These are phyloP conservation scores for Spodoptera littoralis DNA, from an alignment of 2,888 invertebrate genomes.

Conservation along the genomic window DNA sequence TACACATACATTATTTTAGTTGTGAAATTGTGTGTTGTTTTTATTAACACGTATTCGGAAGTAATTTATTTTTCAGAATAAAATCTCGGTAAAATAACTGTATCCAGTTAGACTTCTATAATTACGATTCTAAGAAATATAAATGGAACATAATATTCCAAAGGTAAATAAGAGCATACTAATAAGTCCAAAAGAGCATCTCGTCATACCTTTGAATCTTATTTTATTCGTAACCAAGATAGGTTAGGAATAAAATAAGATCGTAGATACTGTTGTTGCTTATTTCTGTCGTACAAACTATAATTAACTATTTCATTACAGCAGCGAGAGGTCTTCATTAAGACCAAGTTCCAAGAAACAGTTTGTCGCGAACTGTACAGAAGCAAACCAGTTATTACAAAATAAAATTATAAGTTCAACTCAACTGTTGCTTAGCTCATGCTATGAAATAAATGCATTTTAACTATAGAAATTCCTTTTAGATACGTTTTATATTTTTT, in stretches of 20 bases:
- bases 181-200: background rate
- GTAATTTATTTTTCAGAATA: too few relatives aligned
- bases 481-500: background rate
- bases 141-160: too few relatives aligned
- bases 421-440: conserved; percentile 47
- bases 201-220: background rate
- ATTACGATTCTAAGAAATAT: too few relatives aligned
- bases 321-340: conserved; percentile 55
- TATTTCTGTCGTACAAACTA: conserved; percentile 46
- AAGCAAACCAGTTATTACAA: conserved; percentile 59
- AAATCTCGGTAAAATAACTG: too few relatives aligned
- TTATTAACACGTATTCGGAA: background rate
- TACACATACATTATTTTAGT: conserved; percentile 50
- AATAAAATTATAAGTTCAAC: conserved; percentile 60
- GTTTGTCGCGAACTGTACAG: conserved; percentile 61
- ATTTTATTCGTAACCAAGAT: too few relatives aligned
- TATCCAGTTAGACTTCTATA: too few relatives aligned
- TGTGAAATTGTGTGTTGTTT: conserved; percentile 32
- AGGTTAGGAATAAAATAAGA: conserved; percentile 15
- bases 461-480: conserved; percentile 13
- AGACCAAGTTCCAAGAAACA: conserved; percentile 54
- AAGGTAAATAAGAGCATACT: background rate
- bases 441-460: conserved; percentile 34
- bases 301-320: conserved; percentile 60
- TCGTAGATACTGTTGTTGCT: conserved; percentile 31